Percentiles rank a stretch among this genome's conserved stretches.
phyloP scores from a whole-genome alignment of 2,888 invertebrate genomes.

The Notodonta dromedarius region DNA sequence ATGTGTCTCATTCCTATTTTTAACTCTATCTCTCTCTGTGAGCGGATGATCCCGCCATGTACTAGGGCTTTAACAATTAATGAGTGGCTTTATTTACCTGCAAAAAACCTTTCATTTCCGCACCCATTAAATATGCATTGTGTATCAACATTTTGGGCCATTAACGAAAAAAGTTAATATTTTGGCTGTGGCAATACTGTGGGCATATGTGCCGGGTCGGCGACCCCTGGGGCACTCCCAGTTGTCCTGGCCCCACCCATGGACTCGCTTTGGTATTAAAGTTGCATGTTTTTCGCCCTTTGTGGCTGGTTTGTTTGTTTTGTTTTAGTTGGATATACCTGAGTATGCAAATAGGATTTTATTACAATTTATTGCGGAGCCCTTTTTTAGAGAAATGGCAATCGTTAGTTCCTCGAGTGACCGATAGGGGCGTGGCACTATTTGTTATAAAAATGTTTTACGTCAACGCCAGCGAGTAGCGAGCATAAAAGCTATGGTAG shows the following conservation, averaged over 20 bases:
- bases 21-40: too few relatives aligned
- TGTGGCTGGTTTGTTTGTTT: slow-evolving; percentile 42
- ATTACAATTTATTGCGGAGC: not conserved
- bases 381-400: too few relatives aligned
- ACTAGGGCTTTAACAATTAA: too few relatives aligned
- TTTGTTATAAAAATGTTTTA: too few relatives aligned
- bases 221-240: slow-evolving; percentile 11
- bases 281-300: slow-evolving; percentile 45
- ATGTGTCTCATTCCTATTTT: too few relatives aligned
- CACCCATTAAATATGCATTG: slow-evolving; percentile 1
- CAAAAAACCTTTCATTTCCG: slow-evolving; percentile 8
- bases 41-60: too few relatives aligned
- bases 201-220: slow-evolving; percentile 8
- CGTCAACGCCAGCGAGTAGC: too few relatives aligned
- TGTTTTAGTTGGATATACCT: slow-evolving; percentile 17
- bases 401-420: too few relatives aligned
- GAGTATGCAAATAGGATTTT: not conserved
- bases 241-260: slow-evolving; percentile 15
- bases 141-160: slow-evolving; percentile 6
- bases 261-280: slow-evolving; percentile 30
- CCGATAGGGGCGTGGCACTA: too few relatives aligned
- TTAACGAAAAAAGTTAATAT: slow-evolving; percentile 6
- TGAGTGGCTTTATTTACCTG: slow-evolving; percentile 11
- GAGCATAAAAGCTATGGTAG: too few relatives aligned
- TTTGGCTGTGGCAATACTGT: slow-evolving; percentile 4